phyloP scores from a whole-genome alignment of 2,113 vertebrate species.

The Chaetura pelagica region DNA sequence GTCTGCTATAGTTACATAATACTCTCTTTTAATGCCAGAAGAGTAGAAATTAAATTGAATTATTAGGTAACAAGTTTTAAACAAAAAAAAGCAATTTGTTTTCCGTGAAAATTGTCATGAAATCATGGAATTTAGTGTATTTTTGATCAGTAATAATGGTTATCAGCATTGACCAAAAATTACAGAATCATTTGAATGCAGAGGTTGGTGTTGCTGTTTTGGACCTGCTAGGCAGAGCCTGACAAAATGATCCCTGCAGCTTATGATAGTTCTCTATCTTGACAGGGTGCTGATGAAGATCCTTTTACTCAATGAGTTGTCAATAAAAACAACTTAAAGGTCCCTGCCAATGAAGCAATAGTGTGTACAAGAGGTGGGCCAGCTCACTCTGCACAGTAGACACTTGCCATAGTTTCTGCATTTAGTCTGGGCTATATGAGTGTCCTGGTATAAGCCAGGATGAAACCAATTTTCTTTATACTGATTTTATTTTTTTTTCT shows the following conservation, averaged over 20 bases:
- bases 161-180: neutral
- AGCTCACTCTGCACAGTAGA: neutral
- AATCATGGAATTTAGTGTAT: neutral
- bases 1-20: neutral
- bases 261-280: neutral
- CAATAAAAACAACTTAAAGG: neutral
- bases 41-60: neutral
- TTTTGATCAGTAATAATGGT: no score
- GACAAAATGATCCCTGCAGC: accelerated
- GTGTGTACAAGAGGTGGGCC: neutral
- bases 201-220: neutral
- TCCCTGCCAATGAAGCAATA: neutral
- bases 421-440: neutral
- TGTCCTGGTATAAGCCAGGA: no score
- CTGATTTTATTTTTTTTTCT: no score
- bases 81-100: neutral
- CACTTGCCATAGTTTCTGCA: neutral
- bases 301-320: neutral
- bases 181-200: neutral
- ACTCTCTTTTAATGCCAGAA: neutral
- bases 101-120: neutral
- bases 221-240: neutral
- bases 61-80: neutral
- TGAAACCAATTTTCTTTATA: no score
- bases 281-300: neutral